Evolutionary conservation across 2,113 vertebrate genomes (phyloP), one percentile per base, ranked within the genome.

Genomic region (Corvus hawaiiensis): DNA sequence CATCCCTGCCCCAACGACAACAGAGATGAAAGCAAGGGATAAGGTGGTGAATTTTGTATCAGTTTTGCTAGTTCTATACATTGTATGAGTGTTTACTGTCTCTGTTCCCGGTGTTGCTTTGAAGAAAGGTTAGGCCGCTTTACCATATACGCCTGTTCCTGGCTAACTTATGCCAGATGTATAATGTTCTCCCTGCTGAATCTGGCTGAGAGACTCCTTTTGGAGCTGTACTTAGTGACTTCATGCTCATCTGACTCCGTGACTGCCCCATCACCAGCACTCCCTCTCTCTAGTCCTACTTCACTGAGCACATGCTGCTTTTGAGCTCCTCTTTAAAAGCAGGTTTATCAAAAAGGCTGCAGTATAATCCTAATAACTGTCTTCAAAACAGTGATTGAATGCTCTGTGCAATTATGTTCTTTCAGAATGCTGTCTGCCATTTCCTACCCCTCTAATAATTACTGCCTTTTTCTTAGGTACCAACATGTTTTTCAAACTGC

Each of bases 371-470:
- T 90, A 94, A 68, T 72, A 83, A 90, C 43, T 86, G 88, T 82
- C 88, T 88, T 76, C 6, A 11, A 81, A 96, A 72, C 52, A 84
- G 76, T 80, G 87, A 95, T 11, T 61, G 84, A 95, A 90, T 88
- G 41, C 83, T 87, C 46, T 74, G 56, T 61, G 68, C 68, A 94
- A 81, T 86, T 71, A 90, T 23, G 22, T 74, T 93, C 61, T 84
- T 93, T 77, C 56, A 84, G 90, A 93, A 94, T 84, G 85, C 90
- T 83, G 75, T 67, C 59, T 97, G 67, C 43, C 43, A 86, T 93
- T 94, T 96, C 95, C 87, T 74, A 85, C n/a, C 55, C 74, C 54
- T 85, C 77, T 90, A 95, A 83, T 82, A 96, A 91, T 73, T 94
- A 55, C 59, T 71, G 81, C 59, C 18, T 69, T 94, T 71, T 79